Conservation (phyloP, 2,113 vertebrate genomes). For the Lonchura striata region DNA sequence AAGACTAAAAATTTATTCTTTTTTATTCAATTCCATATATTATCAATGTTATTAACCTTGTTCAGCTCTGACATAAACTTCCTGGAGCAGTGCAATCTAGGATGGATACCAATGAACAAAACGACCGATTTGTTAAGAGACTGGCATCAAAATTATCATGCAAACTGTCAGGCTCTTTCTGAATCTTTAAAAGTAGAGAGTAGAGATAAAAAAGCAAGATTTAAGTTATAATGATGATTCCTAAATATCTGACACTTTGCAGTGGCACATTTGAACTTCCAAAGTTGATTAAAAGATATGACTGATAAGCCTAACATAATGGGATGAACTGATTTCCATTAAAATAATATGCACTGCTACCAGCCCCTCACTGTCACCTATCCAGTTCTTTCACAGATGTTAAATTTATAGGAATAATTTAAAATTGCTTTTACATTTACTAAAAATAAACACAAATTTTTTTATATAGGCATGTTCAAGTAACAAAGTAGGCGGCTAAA, state of each 20-base stretch:
- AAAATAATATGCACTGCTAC: background rate
- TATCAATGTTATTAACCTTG: background rate
- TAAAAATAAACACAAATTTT: background rate
- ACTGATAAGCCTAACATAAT: background rate
- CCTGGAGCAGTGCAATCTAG: background rate
- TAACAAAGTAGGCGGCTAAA: background rate
- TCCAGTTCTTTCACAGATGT: background rate
- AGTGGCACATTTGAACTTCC: background rate
- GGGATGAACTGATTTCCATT: background rate
- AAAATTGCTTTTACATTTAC: background rate
- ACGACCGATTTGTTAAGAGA: background rate
- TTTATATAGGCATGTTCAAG: background rate
- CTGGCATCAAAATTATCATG: background rate
- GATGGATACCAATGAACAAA: background rate
- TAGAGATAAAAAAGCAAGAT: background rate
- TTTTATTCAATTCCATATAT: background rate
- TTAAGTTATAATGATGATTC: background rate
- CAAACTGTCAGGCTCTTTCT: accelerated
- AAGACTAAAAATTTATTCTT: background rate
- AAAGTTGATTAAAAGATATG: background rate
- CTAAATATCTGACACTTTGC: background rate
- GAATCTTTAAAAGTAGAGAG: background rate
- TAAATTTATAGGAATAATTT: background rate
- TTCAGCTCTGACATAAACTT: background rate
- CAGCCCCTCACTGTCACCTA: background rate